phyloP scores from a whole-genome alignment of 2,113 vertebrate genomes.

The Oostethus manadensis region DNA sequence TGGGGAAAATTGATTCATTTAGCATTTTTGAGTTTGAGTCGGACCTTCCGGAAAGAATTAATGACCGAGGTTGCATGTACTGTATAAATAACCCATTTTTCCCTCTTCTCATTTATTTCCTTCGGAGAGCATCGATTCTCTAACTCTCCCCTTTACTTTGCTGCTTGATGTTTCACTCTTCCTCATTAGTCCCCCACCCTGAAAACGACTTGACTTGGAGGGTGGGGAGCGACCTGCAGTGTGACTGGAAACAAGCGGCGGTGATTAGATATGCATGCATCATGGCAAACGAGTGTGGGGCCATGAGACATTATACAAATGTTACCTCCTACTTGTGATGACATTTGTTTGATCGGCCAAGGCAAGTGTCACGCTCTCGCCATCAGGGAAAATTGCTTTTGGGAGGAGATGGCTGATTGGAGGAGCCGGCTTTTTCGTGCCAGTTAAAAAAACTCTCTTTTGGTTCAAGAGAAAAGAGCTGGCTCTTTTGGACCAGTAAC shows the following conservation, averaged over 20 bases:
- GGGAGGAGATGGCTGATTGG: too few relatives aligned
- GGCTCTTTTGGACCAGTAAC: too few relatives aligned
- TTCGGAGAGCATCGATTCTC: constrained; percentile 1
- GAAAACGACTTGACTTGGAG: constrained; percentile 2
- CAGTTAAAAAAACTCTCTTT: too few relatives aligned
- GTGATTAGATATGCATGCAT: not conserved
- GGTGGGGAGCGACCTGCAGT: not conserved
- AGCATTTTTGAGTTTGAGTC: too few relatives aligned
- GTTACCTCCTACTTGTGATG: not conserved
- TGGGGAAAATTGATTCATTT: too few relatives aligned
- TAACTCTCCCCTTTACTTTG: not conserved
- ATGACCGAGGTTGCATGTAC: not conserved
- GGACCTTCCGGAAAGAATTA: too few relatives aligned
- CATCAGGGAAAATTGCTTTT: too few relatives aligned
- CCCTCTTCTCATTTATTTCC: constrained; percentile 9
- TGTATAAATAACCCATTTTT: not conserved
- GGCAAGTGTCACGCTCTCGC: too few relatives aligned
- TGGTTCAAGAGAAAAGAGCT: too few relatives aligned
- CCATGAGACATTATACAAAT: not conserved
- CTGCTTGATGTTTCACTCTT: constrained; percentile 2
- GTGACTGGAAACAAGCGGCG: not conserved
- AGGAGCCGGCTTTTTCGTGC: too few relatives aligned
- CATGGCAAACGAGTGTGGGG: not conserved
- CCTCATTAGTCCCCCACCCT: constrained; percentile 8
- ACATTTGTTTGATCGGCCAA: not conserved